Conservation (phyloP, 2,888 invertebrate species). For the Parascotia fuliginaria region DNA sequence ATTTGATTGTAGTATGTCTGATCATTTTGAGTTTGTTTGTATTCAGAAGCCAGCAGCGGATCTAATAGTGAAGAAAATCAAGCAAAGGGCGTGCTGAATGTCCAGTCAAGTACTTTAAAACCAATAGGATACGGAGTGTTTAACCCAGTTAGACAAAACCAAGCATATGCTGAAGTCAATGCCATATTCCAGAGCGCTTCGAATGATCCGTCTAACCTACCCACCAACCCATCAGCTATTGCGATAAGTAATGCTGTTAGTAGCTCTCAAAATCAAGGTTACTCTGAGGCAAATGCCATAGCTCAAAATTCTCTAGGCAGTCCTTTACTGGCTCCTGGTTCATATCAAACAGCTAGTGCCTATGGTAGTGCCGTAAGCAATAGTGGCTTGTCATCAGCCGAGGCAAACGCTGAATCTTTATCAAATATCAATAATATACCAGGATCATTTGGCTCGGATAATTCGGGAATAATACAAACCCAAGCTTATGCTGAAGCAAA, state of each 20-base stretch:
- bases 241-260: neutral
- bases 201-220: neutral
- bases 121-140: neutral
- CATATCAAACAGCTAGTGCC: constrained; percentile 4
- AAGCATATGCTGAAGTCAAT: neutral
- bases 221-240: neutral
- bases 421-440: neutral
- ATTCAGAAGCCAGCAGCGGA: constrained; percentile 4
- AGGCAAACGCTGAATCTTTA: neutral
- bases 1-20: neutral
- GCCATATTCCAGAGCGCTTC: neutral
- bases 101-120: neutral
- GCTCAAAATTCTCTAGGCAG: neutral
- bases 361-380: neutral
- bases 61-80: neutral
- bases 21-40: neutral
- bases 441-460: neutral
- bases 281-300: constrained; percentile 7
- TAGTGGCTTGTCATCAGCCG: neutral
- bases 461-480: neutral
- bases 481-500: constrained; percentile 3
- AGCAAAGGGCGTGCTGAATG: neutral
- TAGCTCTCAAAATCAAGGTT: neutral
- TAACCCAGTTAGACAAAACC: neutral
- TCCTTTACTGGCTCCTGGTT: neutral